Evolutionary conservation across 2,113 vertebrate species (phyloP).

Genomic region (Hepsetus odoe): DNA sequence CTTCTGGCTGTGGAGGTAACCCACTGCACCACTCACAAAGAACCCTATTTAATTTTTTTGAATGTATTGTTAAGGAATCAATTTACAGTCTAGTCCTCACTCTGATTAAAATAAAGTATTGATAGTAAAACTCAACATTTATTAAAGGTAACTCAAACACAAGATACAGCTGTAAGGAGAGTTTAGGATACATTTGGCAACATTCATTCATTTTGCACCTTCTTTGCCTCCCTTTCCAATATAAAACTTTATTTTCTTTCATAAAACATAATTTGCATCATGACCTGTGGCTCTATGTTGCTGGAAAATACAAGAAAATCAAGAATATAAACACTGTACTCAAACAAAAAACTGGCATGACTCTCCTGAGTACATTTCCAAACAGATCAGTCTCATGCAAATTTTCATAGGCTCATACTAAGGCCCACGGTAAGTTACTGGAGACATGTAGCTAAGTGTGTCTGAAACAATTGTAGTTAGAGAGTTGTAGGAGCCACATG

Average conservation of each 20-base stretch:
- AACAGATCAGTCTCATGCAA: constrained; percentile 2
- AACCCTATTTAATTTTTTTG: no score
- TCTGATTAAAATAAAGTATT: no score
- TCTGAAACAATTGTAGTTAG: constrained; percentile 25
- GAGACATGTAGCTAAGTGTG: constrained; percentile 37
- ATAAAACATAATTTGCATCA: background rate
- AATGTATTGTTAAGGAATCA: no score
- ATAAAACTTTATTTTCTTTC: background rate
- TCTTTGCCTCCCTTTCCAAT: background rate
- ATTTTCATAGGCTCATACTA: constrained; percentile 3
- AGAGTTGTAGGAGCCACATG: no score
- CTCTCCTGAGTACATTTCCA: background rate
- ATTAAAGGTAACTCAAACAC: no score
- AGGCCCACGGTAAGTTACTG: constrained; percentile 30
- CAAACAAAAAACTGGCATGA: constrained; percentile 5
- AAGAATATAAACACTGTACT: constrained; percentile 16
- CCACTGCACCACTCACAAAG: no score
- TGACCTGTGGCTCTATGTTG: background rate
- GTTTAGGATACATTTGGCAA: constrained; percentile 9
- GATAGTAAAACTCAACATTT: no score
- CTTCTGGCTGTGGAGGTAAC: no score
- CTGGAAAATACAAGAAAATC: background rate
- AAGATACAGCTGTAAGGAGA: no score
- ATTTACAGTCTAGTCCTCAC: no score
- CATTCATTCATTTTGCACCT: background rate